Percentiles rank a stretch among this genome's conserved stretches.
phyloP scores from a whole-genome alignment of 2,113 vertebrate genomes.

The human region GRCh38 chr14:80110001-80110500 shows the following conservation, averaged over 20 bases:
- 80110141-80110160: neutral
- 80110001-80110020: conserved; percentile 29
- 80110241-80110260: neutral
- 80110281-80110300: neutral
- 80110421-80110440: neutral
- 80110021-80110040: neutral
- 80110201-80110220: neutral
- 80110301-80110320: neutral
- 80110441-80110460: neutral
- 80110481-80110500: neutral
- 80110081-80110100: neutral
- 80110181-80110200: neutral
- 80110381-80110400: neutral
- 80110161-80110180: neutral
- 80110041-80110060: neutral
- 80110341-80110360: neutral
- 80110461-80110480: neutral
- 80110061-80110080: neutral
- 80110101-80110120: neutral
- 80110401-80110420: neutral
- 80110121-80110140: neutral
- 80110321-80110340: neutral
- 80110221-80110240: neutral
- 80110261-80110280: neutral
- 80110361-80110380: neutral